Evolutionary conservation across 2,113 vertebrate genomes (phyloP), one percentile per base, ranked within the genome.

Genomic region (Seriola dumerili): DNA sequence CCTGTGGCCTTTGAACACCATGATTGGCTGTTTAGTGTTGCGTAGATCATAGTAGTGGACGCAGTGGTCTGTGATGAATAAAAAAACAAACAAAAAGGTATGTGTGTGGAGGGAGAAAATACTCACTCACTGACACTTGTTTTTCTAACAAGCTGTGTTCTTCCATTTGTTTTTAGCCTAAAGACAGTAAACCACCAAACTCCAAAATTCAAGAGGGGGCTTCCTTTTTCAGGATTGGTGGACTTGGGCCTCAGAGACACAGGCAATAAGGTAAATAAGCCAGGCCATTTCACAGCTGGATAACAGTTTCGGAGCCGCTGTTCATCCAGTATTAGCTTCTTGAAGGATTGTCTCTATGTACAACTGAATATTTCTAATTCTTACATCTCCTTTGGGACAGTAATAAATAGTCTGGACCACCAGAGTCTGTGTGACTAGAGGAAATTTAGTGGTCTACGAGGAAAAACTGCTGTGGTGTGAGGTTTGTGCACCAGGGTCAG

Each of bases 21-120:
- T 99, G 93, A 99, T 99, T 7, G 98, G 98, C 91, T 99, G 98
- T 85, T 99, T 99, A 94, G 97, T 99, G 97, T 99, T 99, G 88
- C 98, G 96, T 65, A 99, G 97, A 91, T 99, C 98, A 0, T 99
- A 99, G 95, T 99, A 99, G 94, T 99, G 97, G 85, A 99, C 98
- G 95, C 98, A 99, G 96, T 99, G 98, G 96, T 99, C 98, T 99
- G 93, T 1, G 80, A 62, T 11, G 16, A 23, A 5, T 62, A 14
- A 23, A 40, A 13, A 54, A 25, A 58, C 10, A 65, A 62, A 72
- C 0, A 19, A n/a, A 54, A 54, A 44, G 36, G 17, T 11, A 29
- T 2, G 14, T 9, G 16, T 66, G 70, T 2, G 72, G 36, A 63
- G 17, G 38, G 19, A 69, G 16, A 77, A n/a, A 70, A 57, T 9